phyloP scores from a whole-genome alignment of 37 sponge, comb jelly and placozoan species.

The Axinella damicornis region DNA sequence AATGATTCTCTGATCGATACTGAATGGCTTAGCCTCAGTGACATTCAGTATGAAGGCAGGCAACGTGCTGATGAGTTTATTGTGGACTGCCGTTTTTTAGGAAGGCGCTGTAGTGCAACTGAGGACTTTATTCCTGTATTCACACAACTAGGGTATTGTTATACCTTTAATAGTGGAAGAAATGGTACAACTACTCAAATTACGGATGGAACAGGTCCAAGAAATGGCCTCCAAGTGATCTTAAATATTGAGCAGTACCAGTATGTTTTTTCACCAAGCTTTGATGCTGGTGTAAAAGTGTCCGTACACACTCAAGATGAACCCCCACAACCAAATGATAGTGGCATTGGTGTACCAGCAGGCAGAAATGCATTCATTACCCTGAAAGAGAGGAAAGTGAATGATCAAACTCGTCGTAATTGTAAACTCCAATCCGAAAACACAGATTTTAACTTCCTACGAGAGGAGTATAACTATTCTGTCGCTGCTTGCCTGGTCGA shows the following conservation, averaged over 20 bases:
- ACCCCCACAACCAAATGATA: conserved; percentile 9
- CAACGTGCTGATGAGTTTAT: background rate
- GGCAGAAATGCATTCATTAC: background rate
- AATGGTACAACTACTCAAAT: background rate
- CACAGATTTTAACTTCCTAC: conserved; percentile 1
- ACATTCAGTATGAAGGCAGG: background rate
- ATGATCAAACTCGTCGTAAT: background rate
- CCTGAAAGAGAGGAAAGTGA: background rate
- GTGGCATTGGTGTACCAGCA: conserved; percentile 10
- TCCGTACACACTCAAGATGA: conserved; percentile 11
- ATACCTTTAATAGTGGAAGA: background rate
- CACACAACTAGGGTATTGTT: conserved; percentile 1
- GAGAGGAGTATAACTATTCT: conserved; percentile 2
- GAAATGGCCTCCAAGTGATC: conserved; percentile 20
- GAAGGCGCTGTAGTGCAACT: background rate
- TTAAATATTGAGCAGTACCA: conserved; percentile 30
- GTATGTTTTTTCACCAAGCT: background rate
- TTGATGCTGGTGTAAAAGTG: conserved; percentile 20
- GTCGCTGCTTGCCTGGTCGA: conserved; percentile 20
- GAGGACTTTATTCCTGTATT: background rate
- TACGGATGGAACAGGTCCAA: conserved; percentile 8
- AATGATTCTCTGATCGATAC: too few species aligned
- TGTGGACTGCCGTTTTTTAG: background rate
- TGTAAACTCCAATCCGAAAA: too few species aligned
- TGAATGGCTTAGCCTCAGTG: too few species aligned